Base-by-base conservation (phyloP, 2,113 vertebrate species). In the Trinectes maculatus region DNA sequence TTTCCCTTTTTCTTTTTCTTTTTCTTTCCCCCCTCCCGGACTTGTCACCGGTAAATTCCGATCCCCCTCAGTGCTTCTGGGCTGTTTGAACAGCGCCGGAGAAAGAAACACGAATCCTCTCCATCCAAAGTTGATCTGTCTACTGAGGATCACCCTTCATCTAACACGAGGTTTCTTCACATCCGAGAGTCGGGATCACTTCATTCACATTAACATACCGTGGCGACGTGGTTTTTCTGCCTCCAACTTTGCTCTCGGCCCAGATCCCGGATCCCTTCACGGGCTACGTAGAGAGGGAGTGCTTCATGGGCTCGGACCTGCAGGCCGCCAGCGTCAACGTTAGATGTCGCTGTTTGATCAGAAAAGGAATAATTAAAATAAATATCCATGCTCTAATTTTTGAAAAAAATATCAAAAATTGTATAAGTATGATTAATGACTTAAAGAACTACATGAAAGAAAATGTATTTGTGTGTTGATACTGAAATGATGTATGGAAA, bases 41-140 rank as follows among this genome's bases (percentile, higher is more conserved):
- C 77, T 77, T 73, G 74, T 85, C 81, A 88, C 86, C 87, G 84
- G 89, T 86, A 70, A 89, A 88, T 80, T 88, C 83, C 77, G 81
- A 80, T 87, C 79, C 60, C 79, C 72, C 70, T 72, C 71, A 60
- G 60, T 26, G 80, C 56, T 71, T 81, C 80, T 24, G 42, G 3
- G 70, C 40, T 37, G 67, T 74, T 78, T 53, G 74, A 68, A 75
- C 54, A 31, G 46, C 11, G 31, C 44, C 22, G 37, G 21, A 47
- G 36, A 57, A 25, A 42, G 37, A 61, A 48, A 69, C n/a, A 24
- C 48, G 21, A 19, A 33, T 9, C 11, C 18, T 51, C 74, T 76
- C 44, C 61, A 72, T 82, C 46, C 63, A 83, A 79, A 85, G 69
- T 81, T 60, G 24, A 59, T 48, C 26, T 5, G 21, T 26, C 19